Evolutionary conservation across 2,888 invertebrate genomes (phyloP), one percentile per base, ranked within the genome.

Genomic region (Oscheius sp.): DNA sequence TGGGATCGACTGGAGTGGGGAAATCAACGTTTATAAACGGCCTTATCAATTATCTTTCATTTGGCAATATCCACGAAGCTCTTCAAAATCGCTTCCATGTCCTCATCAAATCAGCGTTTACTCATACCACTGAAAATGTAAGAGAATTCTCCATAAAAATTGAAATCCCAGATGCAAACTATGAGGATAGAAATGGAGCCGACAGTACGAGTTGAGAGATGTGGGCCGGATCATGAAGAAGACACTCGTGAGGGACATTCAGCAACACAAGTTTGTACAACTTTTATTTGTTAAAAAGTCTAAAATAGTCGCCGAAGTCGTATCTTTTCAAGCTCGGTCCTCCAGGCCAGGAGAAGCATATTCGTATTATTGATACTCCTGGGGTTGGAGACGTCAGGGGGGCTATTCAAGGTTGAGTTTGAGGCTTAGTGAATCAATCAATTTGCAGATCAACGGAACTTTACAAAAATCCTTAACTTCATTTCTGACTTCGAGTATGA

Each of bases 301-400:
- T n/a, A n/a, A n/a, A n/a, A n/a, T n/a, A n/a, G n/a, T 50, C 25
- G 5, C 64, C 64, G 23, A 46, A 23, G 29, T 48, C 48, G 27
- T 64, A 64, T 25, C 27, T 64, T 0, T 64, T 64, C 33, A 10
- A 15, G 17, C 25, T 33, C 10, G 34, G 33, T 6, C 29, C 37
- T 31, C 3, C 8, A 0, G 48, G 31, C 2, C 27, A 64, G 3
- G 46, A 64, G 34, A 64, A 33, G 2, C 12, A n/a, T 15, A 46
- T 64, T 33, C 27, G 64, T 10, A 27, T 64, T n/a, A 64, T 64
- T 33, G 64, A 64, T 20, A 64, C 64, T 3, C 64, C 64, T 5
- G 64, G 64, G 10, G 42, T 64, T 17, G 64, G 64, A 3, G 64
- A 64, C 25, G 31, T 29, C 23, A 12, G 64, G 3, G 64, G 64